Conservation (phyloP, 2,797 vertebrate genomes). For the Adrianichthys oophorus region DNA sequence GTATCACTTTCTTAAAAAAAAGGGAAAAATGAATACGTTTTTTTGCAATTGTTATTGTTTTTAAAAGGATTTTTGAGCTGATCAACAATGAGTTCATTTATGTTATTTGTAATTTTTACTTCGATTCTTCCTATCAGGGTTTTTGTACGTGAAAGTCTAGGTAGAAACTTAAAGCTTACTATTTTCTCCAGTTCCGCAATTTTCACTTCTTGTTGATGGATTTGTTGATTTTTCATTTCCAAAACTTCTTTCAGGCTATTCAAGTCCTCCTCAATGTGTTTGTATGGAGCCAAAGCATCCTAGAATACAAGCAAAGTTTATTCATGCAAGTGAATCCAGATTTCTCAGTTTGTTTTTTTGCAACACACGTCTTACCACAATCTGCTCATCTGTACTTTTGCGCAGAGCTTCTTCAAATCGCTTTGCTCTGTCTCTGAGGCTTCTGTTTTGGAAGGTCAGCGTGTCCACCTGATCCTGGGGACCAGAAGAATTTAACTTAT, state of each 20-base stretch:
- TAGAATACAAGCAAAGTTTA: conserved; percentile 42
- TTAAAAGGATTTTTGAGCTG: no score
- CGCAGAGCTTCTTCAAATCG: conserved; percentile 95
- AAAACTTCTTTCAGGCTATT: conserved; percentile 93
- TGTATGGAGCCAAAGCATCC: conserved; percentile 90
- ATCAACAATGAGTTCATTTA: no score
- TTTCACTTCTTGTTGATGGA: conserved; percentile 93
- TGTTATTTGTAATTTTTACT: no score
- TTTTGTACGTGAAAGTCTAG: background rate
- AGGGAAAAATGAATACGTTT: no score
- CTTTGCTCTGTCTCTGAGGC: conserved; percentile 89
- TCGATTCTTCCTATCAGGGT: no score
- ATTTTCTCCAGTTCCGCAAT: conserved; percentile 93
- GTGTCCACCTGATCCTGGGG: conserved; percentile 95
- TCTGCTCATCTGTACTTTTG: conserved; percentile 91
- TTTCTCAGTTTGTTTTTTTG: background rate
- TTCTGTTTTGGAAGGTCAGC: conserved; percentile 93
- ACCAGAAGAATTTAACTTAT: background rate
- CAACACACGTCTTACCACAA: conserved; percentile 80
- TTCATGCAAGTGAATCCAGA: no score
- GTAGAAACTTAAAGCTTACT: conserved; percentile 79
- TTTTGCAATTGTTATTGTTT: no score
- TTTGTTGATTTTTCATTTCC: conserved; percentile 97
- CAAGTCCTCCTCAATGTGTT: conserved; percentile 93
- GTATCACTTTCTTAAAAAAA: no score